Evolutionary conservation across 1,140 invertebrate genomes (phyloP).

Genomic region (Cotesia glomerata): DNA sequence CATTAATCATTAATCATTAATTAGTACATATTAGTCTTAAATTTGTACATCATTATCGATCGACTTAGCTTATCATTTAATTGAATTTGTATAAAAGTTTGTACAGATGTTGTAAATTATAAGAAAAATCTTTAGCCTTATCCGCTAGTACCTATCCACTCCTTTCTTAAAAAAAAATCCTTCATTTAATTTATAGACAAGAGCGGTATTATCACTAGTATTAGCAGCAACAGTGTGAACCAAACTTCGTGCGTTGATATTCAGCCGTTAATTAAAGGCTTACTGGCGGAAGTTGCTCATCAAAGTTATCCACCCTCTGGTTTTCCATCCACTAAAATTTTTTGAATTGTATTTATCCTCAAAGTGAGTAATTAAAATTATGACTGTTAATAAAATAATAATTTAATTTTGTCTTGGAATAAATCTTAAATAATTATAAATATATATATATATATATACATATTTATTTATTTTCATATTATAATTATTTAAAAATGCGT

Average conservation of each 20-base stretch:
- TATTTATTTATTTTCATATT: no score
- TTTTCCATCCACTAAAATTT: conserved; percentile 31
- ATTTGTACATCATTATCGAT: neutral
- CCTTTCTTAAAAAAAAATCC: neutral
- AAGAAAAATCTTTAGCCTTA: neutral
- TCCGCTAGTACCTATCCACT: conserved; percentile 1
- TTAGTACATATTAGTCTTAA: neutral
- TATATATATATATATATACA: no score
- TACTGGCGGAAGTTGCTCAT: conserved; percentile 50
- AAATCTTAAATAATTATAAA: no score
- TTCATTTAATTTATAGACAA: conserved; percentile 41
- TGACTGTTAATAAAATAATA: no score
- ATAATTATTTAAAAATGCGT: no score
- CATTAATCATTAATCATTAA: conserved; percentile 34
- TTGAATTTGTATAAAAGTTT: no score
- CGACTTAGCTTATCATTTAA: neutral
- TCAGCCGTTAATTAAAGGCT: conserved; percentile 34
- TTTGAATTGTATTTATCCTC: no score
- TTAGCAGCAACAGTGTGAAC: no score
- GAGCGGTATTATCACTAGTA: neutral
- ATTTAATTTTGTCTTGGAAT: no score
- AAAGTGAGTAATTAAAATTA: no score
- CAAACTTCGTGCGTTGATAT: conserved; percentile 30
- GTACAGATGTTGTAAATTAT: no score
- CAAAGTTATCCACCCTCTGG: conserved; percentile 54